Evolutionary conservation across 1,140 invertebrate genomes (phyloP).

Genomic region (Trigoniulus corallinus): DNA sequence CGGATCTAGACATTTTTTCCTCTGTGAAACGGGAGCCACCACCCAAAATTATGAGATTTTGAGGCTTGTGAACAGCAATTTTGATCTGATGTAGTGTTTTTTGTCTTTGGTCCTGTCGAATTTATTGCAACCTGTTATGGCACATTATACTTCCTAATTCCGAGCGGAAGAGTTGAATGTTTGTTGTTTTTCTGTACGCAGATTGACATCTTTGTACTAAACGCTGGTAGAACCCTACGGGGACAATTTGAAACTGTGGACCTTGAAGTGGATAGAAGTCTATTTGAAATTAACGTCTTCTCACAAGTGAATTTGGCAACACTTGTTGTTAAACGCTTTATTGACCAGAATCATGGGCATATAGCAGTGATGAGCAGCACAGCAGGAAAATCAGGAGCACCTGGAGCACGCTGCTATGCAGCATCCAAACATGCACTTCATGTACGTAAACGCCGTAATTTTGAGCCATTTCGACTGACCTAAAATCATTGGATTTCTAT

Average conservation of each 20-base stretch:
- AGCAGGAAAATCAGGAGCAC: constrained; percentile 45
- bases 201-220: constrained; percentile 63
- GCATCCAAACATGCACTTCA: constrained; percentile 66
- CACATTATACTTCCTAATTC: background rate
- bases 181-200: constrained; percentile 20
- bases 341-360: constrained; percentile 37
- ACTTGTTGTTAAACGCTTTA: constrained; percentile 46
- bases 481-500: background rate
- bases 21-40: too few species aligned
- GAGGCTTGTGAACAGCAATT: too few species aligned
- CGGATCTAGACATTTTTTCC: too few species aligned
- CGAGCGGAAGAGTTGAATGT: too few species aligned
- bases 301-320: constrained; percentile 49
- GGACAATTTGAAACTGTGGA: constrained; percentile 58
- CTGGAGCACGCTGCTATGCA: constrained; percentile 58
- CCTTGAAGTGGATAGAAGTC: constrained; percentile 50
- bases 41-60: too few species aligned
- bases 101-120: too few species aligned
- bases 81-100: too few species aligned
- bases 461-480: background rate
- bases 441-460: constrained; percentile 29
- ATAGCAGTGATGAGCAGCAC: constrained; percentile 53
- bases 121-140: too few species aligned
- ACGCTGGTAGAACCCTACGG: constrained; percentile 64
- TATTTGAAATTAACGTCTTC: constrained; percentile 72